Evolutionary conservation across 1,140 invertebrate species (phyloP).

Genomic region (Leptinotarsa lineolata): DNA sequence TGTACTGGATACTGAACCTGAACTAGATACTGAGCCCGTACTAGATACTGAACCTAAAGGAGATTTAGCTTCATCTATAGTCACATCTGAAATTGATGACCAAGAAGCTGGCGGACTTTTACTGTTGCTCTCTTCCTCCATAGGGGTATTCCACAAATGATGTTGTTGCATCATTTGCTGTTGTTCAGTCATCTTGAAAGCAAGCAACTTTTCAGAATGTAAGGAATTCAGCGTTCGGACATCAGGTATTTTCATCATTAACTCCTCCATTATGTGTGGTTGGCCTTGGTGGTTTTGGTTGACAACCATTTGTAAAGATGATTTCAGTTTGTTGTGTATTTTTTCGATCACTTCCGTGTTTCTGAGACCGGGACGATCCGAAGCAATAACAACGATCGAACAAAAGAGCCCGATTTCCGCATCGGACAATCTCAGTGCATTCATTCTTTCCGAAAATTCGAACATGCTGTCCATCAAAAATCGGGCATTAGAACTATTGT

Average conservation of each 20-base stretch:
- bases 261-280: conserved; percentile 78
- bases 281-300: conserved; percentile 82
- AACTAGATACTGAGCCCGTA: conserved; percentile 61
- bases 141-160: conserved; percentile 63
- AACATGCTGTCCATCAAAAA: conserved; percentile 97
- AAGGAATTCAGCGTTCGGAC: conserved; percentile 92
- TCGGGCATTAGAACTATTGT: conserved; percentile 86
- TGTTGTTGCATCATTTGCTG: conserved; percentile 75
- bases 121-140: conserved; percentile 65
- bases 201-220: conserved; percentile 93
- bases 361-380: conserved; percentile 89
- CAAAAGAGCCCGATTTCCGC: conserved; percentile 93
- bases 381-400: conserved; percentile 91
- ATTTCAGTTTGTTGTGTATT: conserved; percentile 87
- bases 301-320: conserved; percentile 84
- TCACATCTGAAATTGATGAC: conserved; percentile 70
- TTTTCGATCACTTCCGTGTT: conserved; percentile 90
- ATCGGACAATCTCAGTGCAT: conserved; percentile 86
- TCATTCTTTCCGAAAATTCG: conserved; percentile 94
- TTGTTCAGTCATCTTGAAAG: conserved; percentile 89
- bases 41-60: conserved; percentile 84
- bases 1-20: conserved; percentile 64
- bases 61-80: conserved; percentile 79
- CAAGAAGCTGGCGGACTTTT: conserved; percentile 67
- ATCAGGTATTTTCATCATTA: conserved; percentile 94